Evolutionary conservation across 2,888 invertebrate species (phyloP), one percentile per base, ranked within the genome.

Genomic region (Drosophila nigricruria): DNA sequence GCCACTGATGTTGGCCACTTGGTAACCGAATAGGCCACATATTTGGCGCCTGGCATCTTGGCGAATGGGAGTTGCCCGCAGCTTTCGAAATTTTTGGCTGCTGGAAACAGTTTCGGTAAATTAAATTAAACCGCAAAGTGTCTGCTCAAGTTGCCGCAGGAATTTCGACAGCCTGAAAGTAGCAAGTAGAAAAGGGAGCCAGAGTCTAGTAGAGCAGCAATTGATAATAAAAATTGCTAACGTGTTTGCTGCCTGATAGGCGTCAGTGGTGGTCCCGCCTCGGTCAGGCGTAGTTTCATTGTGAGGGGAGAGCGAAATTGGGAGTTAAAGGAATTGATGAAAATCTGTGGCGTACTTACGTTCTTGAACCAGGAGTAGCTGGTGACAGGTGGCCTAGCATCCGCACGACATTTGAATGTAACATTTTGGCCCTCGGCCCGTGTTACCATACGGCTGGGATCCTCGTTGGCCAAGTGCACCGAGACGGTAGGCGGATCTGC

Each of bases 331-430:
- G 23, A 53, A 38, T 49, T 43, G 59, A 47, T 56, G 56, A 36
- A 63, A 61, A 60, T 65, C 65, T 56, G 54, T 61, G 61, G 47
- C 27, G 43, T 56, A 95, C 95, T 95, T 94, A 97, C 97, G 94
- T 96, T 95, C 92, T 96, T 96, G 91, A 96, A 96, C 95, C 97
- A 97, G 57, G 95, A 95, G 91, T 96, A 96, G 87, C 95, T 95
- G 77, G 94, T 94, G 14, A 96, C 95, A 47, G 95, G 94, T 14
- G 97, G 97, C 73, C 96, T 95, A 47, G 97, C 96, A 77, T 96
- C 95, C 30, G 96, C 96, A 77, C 96, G 95, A 91, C 97, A 97
- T 60, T 95, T 94, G 60, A 97, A 94, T 84, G 95, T 95, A 57
- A 97, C 95, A 83, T 96, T 96, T 81, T 96, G 96, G 52, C 96